A percentile compares a stretch with the other conserved stretches of the same genome.
phyloP scores from a whole-genome alignment of 2,888 invertebrate species.

The Hartigia nigra region DNA sequence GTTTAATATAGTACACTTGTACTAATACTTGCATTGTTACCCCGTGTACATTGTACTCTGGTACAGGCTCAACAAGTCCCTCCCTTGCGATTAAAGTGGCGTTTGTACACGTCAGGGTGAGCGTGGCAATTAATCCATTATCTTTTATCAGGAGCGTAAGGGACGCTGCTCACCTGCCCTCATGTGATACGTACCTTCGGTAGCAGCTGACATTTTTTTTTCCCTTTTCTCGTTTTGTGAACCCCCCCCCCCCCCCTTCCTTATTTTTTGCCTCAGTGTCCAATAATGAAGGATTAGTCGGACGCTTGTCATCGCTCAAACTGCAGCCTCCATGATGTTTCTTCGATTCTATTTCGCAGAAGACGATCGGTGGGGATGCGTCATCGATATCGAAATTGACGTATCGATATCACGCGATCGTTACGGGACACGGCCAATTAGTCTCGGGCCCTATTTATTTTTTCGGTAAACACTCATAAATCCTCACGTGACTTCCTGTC shows the following conservation, averaged over 20 bases:
- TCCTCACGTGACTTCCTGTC: conserved; percentile 33
- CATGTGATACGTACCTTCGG: conserved; percentile 10
- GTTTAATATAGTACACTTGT: not conserved
- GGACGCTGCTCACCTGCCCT: conserved; percentile 8
- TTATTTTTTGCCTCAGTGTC: not conserved
- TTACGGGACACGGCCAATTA: conserved; percentile 43
- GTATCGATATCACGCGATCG: conserved; percentile 37
- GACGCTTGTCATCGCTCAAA: conserved; percentile 49
- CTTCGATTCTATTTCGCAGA: conserved; percentile 27
- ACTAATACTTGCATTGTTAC: conserved; percentile 37
- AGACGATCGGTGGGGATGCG: conserved; percentile 17
- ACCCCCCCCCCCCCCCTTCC: not conserved
- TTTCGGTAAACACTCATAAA: conserved; percentile 49
- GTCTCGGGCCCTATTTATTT: conserved; percentile 43
- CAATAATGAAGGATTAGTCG: conserved; percentile 56
- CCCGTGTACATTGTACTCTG: conserved; percentile 10
- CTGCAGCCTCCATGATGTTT: conserved; percentile 35
- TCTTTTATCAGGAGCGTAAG: not conserved
- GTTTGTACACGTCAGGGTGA: conserved; percentile 1
- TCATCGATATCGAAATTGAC: conserved; percentile 43
- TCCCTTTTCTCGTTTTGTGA: not conserved
- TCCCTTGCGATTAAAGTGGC: conserved; percentile 16
- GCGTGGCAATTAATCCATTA: conserved; percentile 12
- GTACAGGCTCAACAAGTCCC: conserved; percentile 45
- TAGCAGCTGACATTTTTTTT: conserved; percentile 44